Percentiles rank a stretch among this genome's conserved stretches.
phyloP scores from a whole-genome alignment of 2,113 vertebrate genomes.

The Hemichromis elongatus region DNA sequence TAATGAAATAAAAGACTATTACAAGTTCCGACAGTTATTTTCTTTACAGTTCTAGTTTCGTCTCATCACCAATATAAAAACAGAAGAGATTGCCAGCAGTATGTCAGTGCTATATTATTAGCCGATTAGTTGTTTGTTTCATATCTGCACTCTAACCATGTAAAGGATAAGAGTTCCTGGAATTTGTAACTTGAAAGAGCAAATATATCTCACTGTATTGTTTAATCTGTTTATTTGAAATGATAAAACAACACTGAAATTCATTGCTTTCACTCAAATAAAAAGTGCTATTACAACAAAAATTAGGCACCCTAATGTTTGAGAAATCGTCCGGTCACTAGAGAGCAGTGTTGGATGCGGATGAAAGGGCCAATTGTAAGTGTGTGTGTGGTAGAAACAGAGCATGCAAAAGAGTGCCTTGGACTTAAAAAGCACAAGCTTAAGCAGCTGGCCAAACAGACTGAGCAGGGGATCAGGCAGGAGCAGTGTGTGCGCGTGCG shows the following conservation, averaged over 20 bases:
- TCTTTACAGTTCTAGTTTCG: not conserved
- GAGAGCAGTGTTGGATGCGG: slow-evolving; percentile 60
- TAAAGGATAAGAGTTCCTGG: not conserved
- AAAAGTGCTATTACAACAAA: not conserved
- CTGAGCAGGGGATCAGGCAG: slow-evolving; percentile 36
- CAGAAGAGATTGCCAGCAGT: not conserved
- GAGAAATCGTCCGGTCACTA: slow-evolving; percentile 32
- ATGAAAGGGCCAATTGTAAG: not conserved
- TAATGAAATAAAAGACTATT: not conserved
- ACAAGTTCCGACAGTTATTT: not conserved
- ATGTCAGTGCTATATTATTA: not conserved
- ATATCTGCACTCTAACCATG: not conserved
- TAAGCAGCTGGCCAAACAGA: slow-evolving; percentile 56
- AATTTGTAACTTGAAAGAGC: not conserved
- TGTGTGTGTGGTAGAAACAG: not conserved
- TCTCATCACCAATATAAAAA: not conserved
- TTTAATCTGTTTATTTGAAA: not conserved
- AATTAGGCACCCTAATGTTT: not conserved
- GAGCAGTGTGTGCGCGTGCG: slow-evolving; percentile 17
- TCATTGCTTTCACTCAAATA: not conserved
- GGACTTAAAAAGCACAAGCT: not conserved
- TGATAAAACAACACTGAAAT: not conserved
- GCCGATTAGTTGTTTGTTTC: not conserved
- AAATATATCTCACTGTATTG: not conserved
- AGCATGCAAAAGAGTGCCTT: not conserved